Evolutionary conservation across 2,113 vertebrate species (phyloP).

Genomic region (Dinomys branickii): DNA sequence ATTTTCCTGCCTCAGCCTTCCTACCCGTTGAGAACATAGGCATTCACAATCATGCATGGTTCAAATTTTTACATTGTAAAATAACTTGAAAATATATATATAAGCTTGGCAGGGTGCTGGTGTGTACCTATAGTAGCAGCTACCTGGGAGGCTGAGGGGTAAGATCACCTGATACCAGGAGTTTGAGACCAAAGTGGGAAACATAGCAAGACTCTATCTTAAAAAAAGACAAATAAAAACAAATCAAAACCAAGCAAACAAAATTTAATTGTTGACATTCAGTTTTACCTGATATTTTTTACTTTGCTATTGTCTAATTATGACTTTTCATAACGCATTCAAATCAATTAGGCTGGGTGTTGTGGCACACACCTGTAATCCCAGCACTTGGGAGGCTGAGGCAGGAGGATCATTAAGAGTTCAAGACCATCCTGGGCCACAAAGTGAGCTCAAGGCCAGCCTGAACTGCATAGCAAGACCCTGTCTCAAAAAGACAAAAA

Average conservation of each 20-base stretch:
- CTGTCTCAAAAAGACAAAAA: no score
- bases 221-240: background rate
- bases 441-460: no score
- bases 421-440: no score
- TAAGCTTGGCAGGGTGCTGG: background rate
- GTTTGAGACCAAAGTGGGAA: background rate
- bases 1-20: background rate
- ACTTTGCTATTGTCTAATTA: background rate
- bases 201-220: background rate
- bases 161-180: background rate
- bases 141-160: background rate
- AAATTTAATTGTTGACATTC: background rate
- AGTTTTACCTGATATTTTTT: background rate
- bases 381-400: no score
- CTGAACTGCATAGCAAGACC: no score
- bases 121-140: background rate
- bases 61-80: background rate
- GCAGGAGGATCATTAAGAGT: no score
- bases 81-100: background rate
- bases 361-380: no score
- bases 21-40: background rate
- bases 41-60: background rate
- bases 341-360: no score
- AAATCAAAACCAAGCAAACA: background rate
- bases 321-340: slow-evolving; percentile 39